Conservation (phyloP, 2,888 invertebrate genomes). For the Antitype chi region DNA sequence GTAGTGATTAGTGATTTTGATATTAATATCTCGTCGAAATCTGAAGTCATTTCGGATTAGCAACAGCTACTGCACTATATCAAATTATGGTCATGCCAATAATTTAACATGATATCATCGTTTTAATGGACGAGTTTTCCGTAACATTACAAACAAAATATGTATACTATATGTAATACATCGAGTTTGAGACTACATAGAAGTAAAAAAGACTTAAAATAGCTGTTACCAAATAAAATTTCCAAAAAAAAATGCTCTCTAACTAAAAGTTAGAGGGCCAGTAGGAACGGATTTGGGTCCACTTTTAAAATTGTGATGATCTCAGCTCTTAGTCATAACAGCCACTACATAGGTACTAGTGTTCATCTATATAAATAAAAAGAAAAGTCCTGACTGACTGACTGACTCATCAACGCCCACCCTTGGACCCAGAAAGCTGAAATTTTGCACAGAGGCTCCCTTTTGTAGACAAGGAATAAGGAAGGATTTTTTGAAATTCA, state of each 20-base stretch:
- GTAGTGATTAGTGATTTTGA: constrained; percentile 24
- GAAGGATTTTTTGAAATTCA: too few relatives aligned
- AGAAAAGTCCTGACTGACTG: too few relatives aligned
- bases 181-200: not conserved
- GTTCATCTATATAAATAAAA: too few relatives aligned
- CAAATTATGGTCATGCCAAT: not conserved
- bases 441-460: too few relatives aligned
- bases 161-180: not conserved
- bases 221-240: too few relatives aligned
- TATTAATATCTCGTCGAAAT: constrained; percentile 36
- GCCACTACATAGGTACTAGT: not conserved
- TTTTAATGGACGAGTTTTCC: not conserved
- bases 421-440: too few relatives aligned
- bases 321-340: not conserved
- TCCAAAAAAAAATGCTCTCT: too few relatives aligned
- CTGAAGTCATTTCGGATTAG: constrained; percentile 16
- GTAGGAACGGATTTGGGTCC: not conserved
- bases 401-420: too few relatives aligned
- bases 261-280: not conserved
- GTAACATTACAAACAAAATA: not conserved
- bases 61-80: constrained; percentile 16
- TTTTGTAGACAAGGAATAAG: too few relatives aligned
- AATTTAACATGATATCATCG: not conserved
- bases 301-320: not conserved
- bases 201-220: not conserved